Conservation (phyloP, 2,113 vertebrate genomes). For the Hoplias malabaricus region DNA sequence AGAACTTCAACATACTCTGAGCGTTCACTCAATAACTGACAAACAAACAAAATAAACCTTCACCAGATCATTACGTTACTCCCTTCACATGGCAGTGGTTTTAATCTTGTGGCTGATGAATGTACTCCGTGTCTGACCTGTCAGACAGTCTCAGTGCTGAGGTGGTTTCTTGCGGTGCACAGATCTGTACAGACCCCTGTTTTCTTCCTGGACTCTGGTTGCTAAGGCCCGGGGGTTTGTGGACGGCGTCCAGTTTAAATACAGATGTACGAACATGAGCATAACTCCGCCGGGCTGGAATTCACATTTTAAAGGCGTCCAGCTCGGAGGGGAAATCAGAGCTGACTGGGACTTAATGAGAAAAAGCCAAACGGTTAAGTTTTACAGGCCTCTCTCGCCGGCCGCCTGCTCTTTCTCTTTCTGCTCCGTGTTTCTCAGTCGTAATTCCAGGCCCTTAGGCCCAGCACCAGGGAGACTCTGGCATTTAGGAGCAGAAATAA, state of each 20-base stretch:
- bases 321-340: constrained; percentile 73
- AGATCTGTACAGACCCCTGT: constrained; percentile 36
- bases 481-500: constrained; percentile 61
- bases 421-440: too few species aligned
- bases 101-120: too few species aligned
- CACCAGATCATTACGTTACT: too few species aligned
- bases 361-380: constrained; percentile 78
- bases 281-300: constrained; percentile 77
- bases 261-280: constrained; percentile 75
- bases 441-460: constrained; percentile 65
- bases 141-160: too few species aligned
- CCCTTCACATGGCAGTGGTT: too few species aligned
- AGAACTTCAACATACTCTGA: too few species aligned
- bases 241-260: constrained; percentile 76
- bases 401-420: too few species aligned
- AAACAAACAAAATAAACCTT: too few species aligned
- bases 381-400: constrained; percentile 69
- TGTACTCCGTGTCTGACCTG: too few species aligned
- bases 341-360: constrained; percentile 77
- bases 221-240: constrained; percentile 60
- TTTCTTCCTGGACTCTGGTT: constrained; percentile 57
- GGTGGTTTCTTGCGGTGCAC: too few species aligned
- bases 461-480: constrained; percentile 63
- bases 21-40: too few species aligned
- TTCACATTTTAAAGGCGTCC: constrained; percentile 74